Percentiles rank a stretch among this genome's conserved stretches.
Evolutionary conservation across 2,113 vertebrate genomes (phyloP).

Genomic region (Pteruthius melanotis): DNA sequence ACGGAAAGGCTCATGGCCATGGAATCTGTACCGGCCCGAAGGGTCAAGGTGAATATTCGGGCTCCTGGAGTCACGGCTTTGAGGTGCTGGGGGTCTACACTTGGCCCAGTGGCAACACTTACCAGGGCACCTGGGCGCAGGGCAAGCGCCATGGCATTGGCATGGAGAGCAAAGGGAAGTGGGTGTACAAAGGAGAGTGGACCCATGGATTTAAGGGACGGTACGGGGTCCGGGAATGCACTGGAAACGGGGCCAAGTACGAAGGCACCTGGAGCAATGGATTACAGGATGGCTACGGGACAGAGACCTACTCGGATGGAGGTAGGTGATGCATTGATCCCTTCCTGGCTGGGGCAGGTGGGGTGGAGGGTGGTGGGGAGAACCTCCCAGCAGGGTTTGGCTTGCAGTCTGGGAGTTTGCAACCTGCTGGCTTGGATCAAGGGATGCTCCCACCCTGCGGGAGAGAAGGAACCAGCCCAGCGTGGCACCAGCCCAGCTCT

Average conservation of each 20-base stretch:
- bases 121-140: constrained; percentile 97
- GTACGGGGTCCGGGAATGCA: constrained; percentile 94
- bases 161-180: constrained; percentile 97
- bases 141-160: constrained; percentile 98
- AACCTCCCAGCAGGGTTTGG: rapidly evolving
- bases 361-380: not conserved
- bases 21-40: constrained; percentile 99
- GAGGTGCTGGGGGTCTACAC: constrained; percentile 98
- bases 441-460: not conserved
- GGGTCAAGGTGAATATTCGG: constrained; percentile 97
- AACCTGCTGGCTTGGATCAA: not conserved
- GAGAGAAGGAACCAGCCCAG: not conserved
- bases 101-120: constrained; percentile 99
- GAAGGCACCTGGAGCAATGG: constrained; percentile 99
- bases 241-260: constrained; percentile 92
- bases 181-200: constrained; percentile 99
- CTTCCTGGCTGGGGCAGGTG: not conserved
- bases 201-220: constrained; percentile 98
- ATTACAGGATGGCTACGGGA: constrained; percentile 97
- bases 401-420: not conserved
- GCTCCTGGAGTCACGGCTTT: constrained; percentile 97
- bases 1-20: constrained; percentile 98
- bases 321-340: constrained; percentile 75
- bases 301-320: constrained; percentile 98
- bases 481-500: not conserved